Evolutionary conservation across 2,113 vertebrate species (phyloP), one percentile per base, ranked within the genome.

Genomic region (Actenoides lindsayi): DNA sequence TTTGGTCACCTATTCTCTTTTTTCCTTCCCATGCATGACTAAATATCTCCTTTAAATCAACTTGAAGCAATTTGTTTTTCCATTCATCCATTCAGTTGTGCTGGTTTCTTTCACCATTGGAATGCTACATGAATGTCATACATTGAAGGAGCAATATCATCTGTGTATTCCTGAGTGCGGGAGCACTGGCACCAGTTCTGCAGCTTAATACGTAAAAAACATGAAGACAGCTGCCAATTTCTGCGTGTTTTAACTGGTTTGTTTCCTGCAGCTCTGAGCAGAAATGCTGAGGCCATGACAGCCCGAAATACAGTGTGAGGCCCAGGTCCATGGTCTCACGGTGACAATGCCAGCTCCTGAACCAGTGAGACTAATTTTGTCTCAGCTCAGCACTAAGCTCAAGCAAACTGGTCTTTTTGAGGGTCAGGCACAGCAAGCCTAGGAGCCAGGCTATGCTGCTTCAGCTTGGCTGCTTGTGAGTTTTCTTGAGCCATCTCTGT

Each of bases 1-100:
- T 96, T 94, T 39, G 46, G 91, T 94, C 86, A 91, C 80, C 80
- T 93, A 71, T 84, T 90, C 62, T 81, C 85, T 87, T 77, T 78
- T 79, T 87, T 42, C 62, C n/a, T 93, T 91, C 78, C 54, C 54
- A 79, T 89, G 91, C 74, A 80, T 95, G 94, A 94, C 95, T 94
- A 94, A 94, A 62, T 92, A 93, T 84, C 93, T 89, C 88, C 93
- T 96, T 91, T 84, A 93, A 90, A 92, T 95, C 94, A 82, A 68
- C 80, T 41, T 28, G 86, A 93, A 94, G 89, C 94, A 89, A 87
- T 95, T 92, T 0, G 0, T 96, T 96, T 94, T 96, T 97, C 96
- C 96, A 87, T 87, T 75, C 88, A 87, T 82, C 86, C 87, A 10
- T 46, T 93, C 0, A 16, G 62, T 76, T 18, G 44, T 56, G 73